phyloP scores from a whole-genome alignment of 2,797 vertebrate species.

The Okamejei kenojei region DNA sequence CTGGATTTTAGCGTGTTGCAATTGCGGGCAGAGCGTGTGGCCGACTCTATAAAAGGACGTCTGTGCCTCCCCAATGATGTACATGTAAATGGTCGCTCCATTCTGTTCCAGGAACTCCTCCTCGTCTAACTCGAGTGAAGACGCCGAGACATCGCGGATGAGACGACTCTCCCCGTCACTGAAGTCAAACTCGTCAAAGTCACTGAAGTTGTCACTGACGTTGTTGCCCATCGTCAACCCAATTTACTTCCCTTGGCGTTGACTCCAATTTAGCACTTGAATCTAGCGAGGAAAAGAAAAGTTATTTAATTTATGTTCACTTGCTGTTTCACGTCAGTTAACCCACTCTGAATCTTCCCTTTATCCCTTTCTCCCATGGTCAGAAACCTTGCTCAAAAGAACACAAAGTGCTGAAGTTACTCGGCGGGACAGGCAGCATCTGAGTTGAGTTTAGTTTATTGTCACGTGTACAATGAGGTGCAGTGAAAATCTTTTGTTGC shows the following conservation, averaged over 20 bases:
- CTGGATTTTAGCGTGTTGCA: background rate
- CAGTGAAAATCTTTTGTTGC: too few species aligned
- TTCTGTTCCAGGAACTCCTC: background rate
- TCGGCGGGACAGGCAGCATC: too few species aligned
- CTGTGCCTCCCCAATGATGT: background rate
- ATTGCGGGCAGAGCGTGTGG: background rate
- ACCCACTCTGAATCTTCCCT: background rate
- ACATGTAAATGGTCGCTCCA: background rate
- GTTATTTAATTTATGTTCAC: background rate
- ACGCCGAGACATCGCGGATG: background rate
- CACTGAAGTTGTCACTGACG: background rate
- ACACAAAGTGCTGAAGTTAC: too few species aligned
- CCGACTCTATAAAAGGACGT: conserved; percentile 18
- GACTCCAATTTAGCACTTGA: background rate
- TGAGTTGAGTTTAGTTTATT: too few species aligned
- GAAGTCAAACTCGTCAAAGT: conserved; percentile 32
- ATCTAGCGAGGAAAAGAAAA: background rate
- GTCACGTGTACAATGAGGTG: too few species aligned
- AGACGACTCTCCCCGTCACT: background rate
- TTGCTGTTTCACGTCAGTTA: background rate
- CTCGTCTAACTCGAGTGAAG: background rate
- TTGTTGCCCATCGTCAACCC: conserved; percentile 1
- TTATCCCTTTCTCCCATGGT: background rate
- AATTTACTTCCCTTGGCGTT: background rate
- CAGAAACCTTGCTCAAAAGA: background rate